Evolutionary conservation across 2,797 vertebrate species (phyloP), one percentile per base, ranked within the genome.

Genomic region (Amblyraja radiata): DNA sequence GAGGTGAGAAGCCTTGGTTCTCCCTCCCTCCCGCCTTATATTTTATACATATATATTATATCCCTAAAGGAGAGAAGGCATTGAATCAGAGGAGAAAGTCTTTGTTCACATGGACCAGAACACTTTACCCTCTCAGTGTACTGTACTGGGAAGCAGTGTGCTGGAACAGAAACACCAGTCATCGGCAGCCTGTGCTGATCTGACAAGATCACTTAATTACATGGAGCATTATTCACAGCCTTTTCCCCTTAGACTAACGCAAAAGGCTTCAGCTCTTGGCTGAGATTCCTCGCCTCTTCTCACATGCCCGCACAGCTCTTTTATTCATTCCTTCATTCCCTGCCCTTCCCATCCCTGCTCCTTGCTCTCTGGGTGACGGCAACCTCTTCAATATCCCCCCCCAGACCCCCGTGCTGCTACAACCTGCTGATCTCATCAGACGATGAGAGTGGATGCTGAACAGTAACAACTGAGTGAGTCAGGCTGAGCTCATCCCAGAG

Each of bases 161-260:
- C 63, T 90, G 88, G 88, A 71, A 90, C 65, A 68, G 63, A 88
- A 6, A 46, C 39, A 91, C 25, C 23, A 21, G 71, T 58, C 71
- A 92, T 54, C 14, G 90, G 74, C 71, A 76, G 73, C 14, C 11
- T 0, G 25, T 92, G 90, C 90, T 92, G 71, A 92, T 74, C 25
- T 58, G 46, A 92, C 90, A 92, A 92, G 90, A 92, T 39, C 46
- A 73, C 36, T 65, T 91, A 46, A 91, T 91, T 91, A 74, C 68
- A 74, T 6, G 10, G 71, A 76, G 58, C 71, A 92, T 92, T 92
- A 92, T 92, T 92, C 90, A 76, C 71, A 76, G 90, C 21, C 68
- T 28, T 76, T 68, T 32, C 68, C 90, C 90, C 54, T 36, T 0
- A 46, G 90, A 92, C 39, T 16, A 84, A n/a, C 25, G 25, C 36